A percentile compares a stretch with the other conserved stretches of the same genome.
Evolutionary conservation across 2,797 vertebrate species (phyloP).

Genomic region (Enteromius trimaculatus): DNA sequence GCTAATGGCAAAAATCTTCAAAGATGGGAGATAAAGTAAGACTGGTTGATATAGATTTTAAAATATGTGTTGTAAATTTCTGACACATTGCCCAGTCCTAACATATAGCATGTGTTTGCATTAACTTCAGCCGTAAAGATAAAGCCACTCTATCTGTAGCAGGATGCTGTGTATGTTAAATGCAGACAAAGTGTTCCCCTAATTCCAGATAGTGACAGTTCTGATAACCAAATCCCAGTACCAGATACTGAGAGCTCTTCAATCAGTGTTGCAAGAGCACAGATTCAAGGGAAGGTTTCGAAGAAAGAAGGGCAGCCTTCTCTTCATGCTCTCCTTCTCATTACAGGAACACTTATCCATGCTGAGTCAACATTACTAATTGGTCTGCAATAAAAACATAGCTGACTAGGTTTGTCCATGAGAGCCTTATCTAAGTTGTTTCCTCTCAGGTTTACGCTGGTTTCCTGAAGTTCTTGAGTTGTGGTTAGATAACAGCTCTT

Average conservation of each 20-base stretch:
- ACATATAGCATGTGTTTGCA: conserved; percentile 2
- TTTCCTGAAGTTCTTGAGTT: conserved; percentile 63
- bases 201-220: conserved; percentile 11
- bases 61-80: neutral
- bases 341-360: conserved; percentile 23
- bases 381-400: conserved; percentile 18
- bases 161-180: conserved; percentile 1
- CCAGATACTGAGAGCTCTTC: conserved; percentile 31
- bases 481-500: conserved; percentile 52
- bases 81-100: neutral
- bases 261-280: conserved; percentile 11
- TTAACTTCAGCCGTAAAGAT: conserved; percentile 19
- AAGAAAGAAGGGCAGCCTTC: neutral
- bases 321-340: neutral
- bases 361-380: conserved; percentile 8
- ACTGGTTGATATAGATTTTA: neutral
- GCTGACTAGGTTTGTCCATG: conserved; percentile 5
- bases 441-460: conserved; percentile 21
- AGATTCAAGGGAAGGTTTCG: neutral
- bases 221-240: conserved; percentile 44
- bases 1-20: conserved; percentile 8
- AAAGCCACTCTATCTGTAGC: conserved; percentile 16
- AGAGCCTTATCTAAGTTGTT: conserved; percentile 27
- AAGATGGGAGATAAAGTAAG: neutral
- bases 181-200: conserved; percentile 44